phyloP scores from a whole-genome alignment of 2,888 invertebrate species.

The Leucoptera coffeella region DNA sequence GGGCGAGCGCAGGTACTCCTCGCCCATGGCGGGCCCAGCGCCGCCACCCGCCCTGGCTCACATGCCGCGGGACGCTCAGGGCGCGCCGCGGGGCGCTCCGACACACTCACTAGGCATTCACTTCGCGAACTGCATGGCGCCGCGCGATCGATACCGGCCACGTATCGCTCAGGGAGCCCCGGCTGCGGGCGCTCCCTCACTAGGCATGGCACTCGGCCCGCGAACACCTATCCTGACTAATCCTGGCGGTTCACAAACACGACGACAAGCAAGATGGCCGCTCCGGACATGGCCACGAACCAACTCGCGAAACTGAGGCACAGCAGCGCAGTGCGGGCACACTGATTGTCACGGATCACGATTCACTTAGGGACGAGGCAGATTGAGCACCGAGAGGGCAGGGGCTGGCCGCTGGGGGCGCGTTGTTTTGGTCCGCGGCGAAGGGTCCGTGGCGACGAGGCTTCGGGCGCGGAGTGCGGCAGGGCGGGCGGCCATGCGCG shows the following conservation, averaged over 20 bases:
- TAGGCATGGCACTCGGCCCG: conserved; percentile 33
- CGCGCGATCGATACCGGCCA: conserved; percentile 41
- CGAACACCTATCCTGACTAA: conserved; percentile 27
- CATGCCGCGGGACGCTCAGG: conserved; percentile 32
- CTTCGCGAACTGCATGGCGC: conserved; percentile 43
- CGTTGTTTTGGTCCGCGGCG: conserved; percentile 2
- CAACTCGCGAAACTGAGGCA: conserved; percentile 3
- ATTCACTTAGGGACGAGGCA: no score
- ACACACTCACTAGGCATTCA: conserved; percentile 42
- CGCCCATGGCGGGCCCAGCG: conserved; percentile 49
- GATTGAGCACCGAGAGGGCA: no score
- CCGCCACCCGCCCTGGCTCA: no score
- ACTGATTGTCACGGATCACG: no score
- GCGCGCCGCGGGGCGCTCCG: conserved; percentile 26
- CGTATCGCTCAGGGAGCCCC: conserved; percentile 35
- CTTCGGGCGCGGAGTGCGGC: no score
- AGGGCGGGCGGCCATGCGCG: conserved; percentile 23
- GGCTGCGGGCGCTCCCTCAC: conserved; percentile 24
- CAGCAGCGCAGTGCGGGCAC: not conserved
- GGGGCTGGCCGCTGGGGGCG: conserved; percentile 1
- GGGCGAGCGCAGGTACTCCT: conserved; percentile 47
- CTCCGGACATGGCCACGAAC: conserved; percentile 42
- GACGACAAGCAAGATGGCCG: conserved; percentile 48
- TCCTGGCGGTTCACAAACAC: conserved; percentile 48
- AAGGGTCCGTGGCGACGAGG: no score